phyloP scores from a whole-genome alignment of 2,113 vertebrate genomes.

The Corynorhinus townsendii region DNA sequence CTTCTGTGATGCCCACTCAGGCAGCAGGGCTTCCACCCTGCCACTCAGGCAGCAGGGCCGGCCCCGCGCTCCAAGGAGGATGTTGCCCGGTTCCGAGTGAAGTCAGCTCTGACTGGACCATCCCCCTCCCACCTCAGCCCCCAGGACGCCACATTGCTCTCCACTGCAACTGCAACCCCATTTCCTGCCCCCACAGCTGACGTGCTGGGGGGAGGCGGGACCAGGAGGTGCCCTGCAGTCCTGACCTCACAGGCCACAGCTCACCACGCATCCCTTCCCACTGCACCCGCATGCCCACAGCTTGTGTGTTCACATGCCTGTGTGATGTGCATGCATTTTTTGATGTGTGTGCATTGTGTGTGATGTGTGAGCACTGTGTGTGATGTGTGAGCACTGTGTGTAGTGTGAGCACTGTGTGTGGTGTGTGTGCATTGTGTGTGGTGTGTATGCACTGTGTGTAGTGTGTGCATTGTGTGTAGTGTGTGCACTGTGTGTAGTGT shows the following conservation, averaged over 20 bases:
- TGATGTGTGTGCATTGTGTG: not conserved
- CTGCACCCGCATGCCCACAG: not conserved
- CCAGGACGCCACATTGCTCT: not conserved
- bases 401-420: accelerated
- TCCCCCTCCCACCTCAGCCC: not conserved
- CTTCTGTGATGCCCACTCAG: accelerated
- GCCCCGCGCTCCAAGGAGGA: not conserved
- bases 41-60: too few species aligned
- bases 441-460: too few species aligned
- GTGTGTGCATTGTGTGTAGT: not conserved
- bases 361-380: too few species aligned
- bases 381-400: too few species aligned
- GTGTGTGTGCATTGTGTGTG: too few species aligned
- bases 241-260: not conserved
- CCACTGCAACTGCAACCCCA: too few species aligned
- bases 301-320: not conserved
- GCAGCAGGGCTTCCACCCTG: not conserved
- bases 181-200: not conserved
- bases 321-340: not conserved
- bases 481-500: too few species aligned
- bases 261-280: not conserved
- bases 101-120: not conserved
- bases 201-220: not conserved
- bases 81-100: not conserved
- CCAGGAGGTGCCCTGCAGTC: not conserved